phyloP scores from a whole-genome alignment of 2,797 vertebrate species.

The Adrianichthys oophorus region DNA sequence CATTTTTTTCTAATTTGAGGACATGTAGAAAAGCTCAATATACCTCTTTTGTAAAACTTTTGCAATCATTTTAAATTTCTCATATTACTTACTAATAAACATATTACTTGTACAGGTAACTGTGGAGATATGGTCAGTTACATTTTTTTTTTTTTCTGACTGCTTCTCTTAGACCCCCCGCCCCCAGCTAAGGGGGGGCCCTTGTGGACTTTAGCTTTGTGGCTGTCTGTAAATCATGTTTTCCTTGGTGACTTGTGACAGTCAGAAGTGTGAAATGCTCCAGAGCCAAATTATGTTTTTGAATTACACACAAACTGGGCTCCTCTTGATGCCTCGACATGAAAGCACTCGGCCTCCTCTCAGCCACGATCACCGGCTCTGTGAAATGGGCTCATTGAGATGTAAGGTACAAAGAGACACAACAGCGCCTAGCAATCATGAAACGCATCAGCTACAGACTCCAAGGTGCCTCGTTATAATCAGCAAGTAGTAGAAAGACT shows the following conservation, averaged over 20 bases:
- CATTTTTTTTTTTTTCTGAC: too few species aligned
- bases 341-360: constrained; percentile 61
- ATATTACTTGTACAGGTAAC: too few species aligned
- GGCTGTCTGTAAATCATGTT: constrained; percentile 1
- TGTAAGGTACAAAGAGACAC: constrained; percentile 54
- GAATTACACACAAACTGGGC: constrained; percentile 66
- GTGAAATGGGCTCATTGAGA: constrained; percentile 60
- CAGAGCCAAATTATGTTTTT: constrained; percentile 63
- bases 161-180: too few species aligned
- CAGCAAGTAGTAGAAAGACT: constrained; percentile 15
- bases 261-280: constrained; percentile 32
- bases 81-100: too few species aligned
- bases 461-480: constrained; percentile 39
- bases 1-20: too few species aligned
- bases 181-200: too few species aligned
- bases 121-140: too few species aligned
- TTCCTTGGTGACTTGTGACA: constrained; percentile 16
- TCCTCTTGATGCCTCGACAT: constrained; percentile 70
- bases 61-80: too few species aligned
- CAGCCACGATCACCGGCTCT: constrained; percentile 37
- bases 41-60: too few species aligned
- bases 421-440: constrained; percentile 44
- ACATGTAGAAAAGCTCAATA: too few species aligned
- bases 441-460: constrained; percentile 42
- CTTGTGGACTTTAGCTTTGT: not conserved